Evolutionary conservation across 2,888 invertebrate genomes (phyloP).

Genomic region (Sarcophaga variegata): DNA sequence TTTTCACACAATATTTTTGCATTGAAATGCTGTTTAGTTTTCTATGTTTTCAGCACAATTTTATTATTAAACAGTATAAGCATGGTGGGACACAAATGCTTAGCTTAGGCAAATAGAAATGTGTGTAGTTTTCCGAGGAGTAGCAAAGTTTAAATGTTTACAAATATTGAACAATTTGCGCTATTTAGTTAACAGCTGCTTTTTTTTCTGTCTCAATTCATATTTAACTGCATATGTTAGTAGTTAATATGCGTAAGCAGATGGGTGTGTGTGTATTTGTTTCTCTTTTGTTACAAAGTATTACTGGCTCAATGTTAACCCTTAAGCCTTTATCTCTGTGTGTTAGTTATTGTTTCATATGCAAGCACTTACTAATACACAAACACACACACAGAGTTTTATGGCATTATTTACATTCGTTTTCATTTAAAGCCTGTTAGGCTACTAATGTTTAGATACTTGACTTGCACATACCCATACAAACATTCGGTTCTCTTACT

Average conservation of each 20-base stretch:
- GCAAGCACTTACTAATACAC: conserved; percentile 16
- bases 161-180: not conserved
- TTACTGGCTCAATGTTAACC: conserved; percentile 32
- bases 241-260: no score
- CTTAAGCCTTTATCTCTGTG: conserved; percentile 41
- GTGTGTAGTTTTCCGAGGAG: not conserved
- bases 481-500: not conserved
- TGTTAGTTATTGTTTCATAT: conserved; percentile 48
- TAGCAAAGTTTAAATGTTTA: no score
- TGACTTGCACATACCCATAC: not conserved
- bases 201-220: no score
- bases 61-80: conserved; percentile 41
- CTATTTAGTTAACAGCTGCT: no score
- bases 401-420: conserved; percentile 25
- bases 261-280: not conserved
- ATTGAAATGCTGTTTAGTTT: conserved; percentile 37
- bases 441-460: conserved; percentile 21
- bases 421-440: conserved; percentile 40
- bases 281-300: conserved; percentile 19
- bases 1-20: conserved; percentile 30
- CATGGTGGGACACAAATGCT: not conserved
- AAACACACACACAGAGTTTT: not conserved
- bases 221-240: no score
- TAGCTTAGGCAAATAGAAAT: not conserved
- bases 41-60: conserved; percentile 22